Base-by-base conservation (phyloP, 1,140 invertebrate genomes). In the Calliopsis andreniformis region DNA sequence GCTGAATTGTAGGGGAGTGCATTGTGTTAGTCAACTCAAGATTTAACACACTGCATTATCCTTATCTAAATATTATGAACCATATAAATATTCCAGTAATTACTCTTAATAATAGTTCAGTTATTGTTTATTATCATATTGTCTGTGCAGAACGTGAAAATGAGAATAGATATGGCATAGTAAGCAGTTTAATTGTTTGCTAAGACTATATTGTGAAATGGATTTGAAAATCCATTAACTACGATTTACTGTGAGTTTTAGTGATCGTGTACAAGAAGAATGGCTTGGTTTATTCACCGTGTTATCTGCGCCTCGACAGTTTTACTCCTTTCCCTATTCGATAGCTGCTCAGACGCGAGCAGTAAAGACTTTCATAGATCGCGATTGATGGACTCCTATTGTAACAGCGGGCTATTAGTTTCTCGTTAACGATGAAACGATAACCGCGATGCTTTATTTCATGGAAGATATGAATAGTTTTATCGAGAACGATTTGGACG, bases 141-240 rank as follows among this genome's bases (percentile, higher is more conserved):
- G 5, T 6, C 43, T 35, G 20, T 18, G 8, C 18, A 5, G 30
- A 23, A 35, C 14, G 20, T 42, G 30, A 25, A 14, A 18, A 32
- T 25, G 1, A 5, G 28, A 20, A 8, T 14, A n/a, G 53, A 28
- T 5, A 42, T 12, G 53, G 18, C 1, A 12, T 43, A 39, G 66
- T 81, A 81, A 81, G 81, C 78, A 68, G 58, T 59, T 81, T 20
- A 80, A 10, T 35, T 55, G 32, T 70, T 25, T 58, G 55, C 68
- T 62, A 66, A 47, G 53, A 82, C 80, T 67, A 64, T 1, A 20
- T 16, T 12, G 18, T 8, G 49, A 51, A n/a, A 18, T 42, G 47
- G 14, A 62, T 10, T 16, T n/a, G 18, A 63, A 51, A 3, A 49
- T 71, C 61, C 30, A 67, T 78, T 59, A 66, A 70, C 47, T 49